Conservation (phyloP, 2,797 vertebrate genomes). For the Myotis daubentonii region DNA sequence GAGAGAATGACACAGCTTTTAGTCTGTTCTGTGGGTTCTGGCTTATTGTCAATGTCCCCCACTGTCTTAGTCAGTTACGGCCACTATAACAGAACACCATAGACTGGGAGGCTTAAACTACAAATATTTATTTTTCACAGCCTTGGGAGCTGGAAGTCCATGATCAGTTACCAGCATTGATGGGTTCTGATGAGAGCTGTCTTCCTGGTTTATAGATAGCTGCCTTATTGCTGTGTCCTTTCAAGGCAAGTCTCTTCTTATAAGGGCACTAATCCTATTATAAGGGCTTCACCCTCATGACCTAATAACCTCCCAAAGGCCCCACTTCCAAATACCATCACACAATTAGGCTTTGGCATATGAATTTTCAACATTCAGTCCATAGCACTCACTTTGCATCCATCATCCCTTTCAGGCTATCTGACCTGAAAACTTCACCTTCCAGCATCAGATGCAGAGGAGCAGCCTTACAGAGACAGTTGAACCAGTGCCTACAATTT, state of each 20-base stretch:
- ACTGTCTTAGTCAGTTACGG: neutral
- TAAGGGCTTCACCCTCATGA: neutral
- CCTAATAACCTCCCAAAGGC: neutral
- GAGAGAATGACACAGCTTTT: neutral
- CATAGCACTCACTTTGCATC: neutral
- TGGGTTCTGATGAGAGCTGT: neutral
- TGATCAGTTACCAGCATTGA: neutral
- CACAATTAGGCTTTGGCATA: neutral
- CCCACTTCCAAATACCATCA: neutral
- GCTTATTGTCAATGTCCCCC: neutral
- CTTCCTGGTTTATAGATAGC: neutral
- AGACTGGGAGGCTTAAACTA: neutral
- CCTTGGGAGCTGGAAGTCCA: neutral
- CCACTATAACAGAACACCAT: neutral
- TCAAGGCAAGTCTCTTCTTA: neutral
- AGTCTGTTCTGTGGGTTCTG: neutral
- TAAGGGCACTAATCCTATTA: neutral
- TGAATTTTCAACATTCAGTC: neutral
- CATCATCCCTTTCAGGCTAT: neutral
- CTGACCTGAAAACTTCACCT: neutral
- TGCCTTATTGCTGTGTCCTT: neutral
- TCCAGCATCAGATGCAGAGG: neutral
- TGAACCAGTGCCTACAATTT: neutral
- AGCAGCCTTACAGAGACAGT: neutral
- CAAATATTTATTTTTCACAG: neutral